Base-by-base conservation (phyloP, 2,113 vertebrate genomes). In the Phasianus colchicus region DNA sequence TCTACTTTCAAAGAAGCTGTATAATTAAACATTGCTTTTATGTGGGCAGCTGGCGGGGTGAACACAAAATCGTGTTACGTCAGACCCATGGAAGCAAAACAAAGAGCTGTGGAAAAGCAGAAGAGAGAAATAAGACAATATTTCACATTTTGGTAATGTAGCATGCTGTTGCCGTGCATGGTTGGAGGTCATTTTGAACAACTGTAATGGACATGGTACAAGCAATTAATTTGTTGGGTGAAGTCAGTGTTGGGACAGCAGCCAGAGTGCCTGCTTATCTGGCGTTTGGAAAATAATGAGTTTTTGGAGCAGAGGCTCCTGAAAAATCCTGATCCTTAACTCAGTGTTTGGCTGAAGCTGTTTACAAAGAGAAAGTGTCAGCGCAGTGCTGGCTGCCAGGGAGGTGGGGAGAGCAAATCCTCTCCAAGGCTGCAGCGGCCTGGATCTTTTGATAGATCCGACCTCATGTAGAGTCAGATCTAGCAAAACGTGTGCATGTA, bases 191-290 rank as follows among this genome's bases (percentile, higher is more conserved):
- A 78, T 47, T 58, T 27, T 40, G 61, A 70, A 72, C 78, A 76
- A 52, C 88, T 85, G 83, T 60, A 72, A 88, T 63, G 81, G 94
- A 73, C 77, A 18, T 50, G 82, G 48, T 90, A 85, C 82, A 95
- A 96, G 82, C 90, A 96, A 96, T 96, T 95, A 92, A 96, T 94
- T 85, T 96, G 88, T 86, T 94, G 96, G 93, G 92, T 94, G 95
- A 91, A 96, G 72, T 84, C 64, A 80, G 80, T 9, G 69, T 78
- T 54, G 71, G 92, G 90, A 84, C 13, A 70, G 94, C 67, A 94
- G 80, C 90, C 90, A 97, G 92, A 45, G 63, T 69, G 84, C 47
- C 84, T 38, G 86, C 86, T 83, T 92, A 67, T 71, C 75, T 89
- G 92, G 75, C 22, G 21, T 4, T 87, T 78, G 85, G 74, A 89